Evolutionary conservation across 1,140 invertebrate genomes (phyloP), one percentile per base, ranked within the genome.

Genomic region (Pararge aegeria): DNA sequence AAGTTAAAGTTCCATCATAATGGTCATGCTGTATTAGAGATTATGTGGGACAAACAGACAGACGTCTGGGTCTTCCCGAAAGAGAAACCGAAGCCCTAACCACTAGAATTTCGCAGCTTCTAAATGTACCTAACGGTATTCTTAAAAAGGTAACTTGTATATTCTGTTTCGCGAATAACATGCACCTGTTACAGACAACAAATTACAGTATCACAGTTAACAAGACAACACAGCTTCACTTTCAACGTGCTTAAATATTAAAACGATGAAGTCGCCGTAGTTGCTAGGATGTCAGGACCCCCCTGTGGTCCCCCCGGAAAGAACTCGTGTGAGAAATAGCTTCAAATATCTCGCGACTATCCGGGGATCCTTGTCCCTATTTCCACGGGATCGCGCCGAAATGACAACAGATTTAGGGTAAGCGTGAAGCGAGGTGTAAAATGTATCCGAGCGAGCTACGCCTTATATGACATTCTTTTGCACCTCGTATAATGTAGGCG

Each of bases 381-480:
- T 80, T 83, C 73, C 75, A 71, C 71, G 80, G 81, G 80, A 88
- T 85, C 76, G 77, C 68, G 69, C 59, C 75, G 55, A 81, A 86
- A 86, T 89, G 83, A 89, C 86, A 87, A 87, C 80, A 86, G 83
- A 86, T 84, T 88, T 86, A 83, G 80, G 85, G 75, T 82, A 84
- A 87, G 83, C 81, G 86, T 73, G 68, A 78, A 86, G 81, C 85
- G 82, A 82, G 74, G 77, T 85, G 85, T 89, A 73, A 89, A 89
- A 89, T 83, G 80, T 87, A 85, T 81, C 78, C 80, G 68, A 75
- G 79, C 82, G 81, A 46, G 72, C 66, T 61, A 72, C 78, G 70
- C 72, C 74, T 74, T 79, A 84, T 86, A 88, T 88, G 83, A 88
- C 85, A 89, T 89, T 87, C 82, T 85, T 86, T 76, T 71, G 68